Evolutionary conservation across 2,888 invertebrate genomes (phyloP).

Genomic region (Chymomyza fuscimana): DNA sequence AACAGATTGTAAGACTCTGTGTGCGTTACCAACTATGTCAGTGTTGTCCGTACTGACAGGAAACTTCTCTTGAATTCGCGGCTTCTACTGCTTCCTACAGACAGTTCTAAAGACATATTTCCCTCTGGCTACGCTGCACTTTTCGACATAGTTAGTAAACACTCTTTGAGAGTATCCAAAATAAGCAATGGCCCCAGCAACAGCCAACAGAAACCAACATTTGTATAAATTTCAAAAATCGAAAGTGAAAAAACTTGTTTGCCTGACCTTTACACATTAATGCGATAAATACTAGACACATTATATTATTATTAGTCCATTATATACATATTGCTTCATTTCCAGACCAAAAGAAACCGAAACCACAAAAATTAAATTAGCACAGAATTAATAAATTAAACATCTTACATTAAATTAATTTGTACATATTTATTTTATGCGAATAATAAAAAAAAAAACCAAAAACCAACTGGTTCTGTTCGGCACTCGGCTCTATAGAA

Average conservation of each 20-base stretch:
- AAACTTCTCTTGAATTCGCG: no score
- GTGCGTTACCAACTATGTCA: no score
- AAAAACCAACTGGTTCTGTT: slow-evolving; percentile 24
- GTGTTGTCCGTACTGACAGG: no score
- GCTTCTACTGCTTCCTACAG: no score
- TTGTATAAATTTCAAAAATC: slow-evolving; percentile 54
- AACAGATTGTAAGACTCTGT: no score
- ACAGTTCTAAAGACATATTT: no score
- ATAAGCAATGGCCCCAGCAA: slow-evolving; percentile 3
- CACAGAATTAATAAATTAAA: neutral
- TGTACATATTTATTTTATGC: slow-evolving; percentile 5
- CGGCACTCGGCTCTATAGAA: neutral
- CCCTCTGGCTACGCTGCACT: neutral
- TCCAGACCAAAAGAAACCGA: slow-evolving; percentile 18
- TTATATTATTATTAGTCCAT: slow-evolving; percentile 43
- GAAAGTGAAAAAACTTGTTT: slow-evolving; percentile 65
- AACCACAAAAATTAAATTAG: slow-evolving; percentile 7
- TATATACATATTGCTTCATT: slow-evolving; percentile 38
- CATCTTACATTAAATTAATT: neutral
- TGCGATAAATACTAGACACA: neutral
- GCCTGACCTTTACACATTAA: slow-evolving; percentile 66
- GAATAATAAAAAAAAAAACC: slow-evolving; percentile 8
- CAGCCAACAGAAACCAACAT: slow-evolving; percentile 24
- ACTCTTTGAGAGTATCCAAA: neutral
- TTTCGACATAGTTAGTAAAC: neutral